phyloP scores from a whole-genome alignment of 2,888 invertebrate genomes.

The Epicampocera succincta region DNA sequence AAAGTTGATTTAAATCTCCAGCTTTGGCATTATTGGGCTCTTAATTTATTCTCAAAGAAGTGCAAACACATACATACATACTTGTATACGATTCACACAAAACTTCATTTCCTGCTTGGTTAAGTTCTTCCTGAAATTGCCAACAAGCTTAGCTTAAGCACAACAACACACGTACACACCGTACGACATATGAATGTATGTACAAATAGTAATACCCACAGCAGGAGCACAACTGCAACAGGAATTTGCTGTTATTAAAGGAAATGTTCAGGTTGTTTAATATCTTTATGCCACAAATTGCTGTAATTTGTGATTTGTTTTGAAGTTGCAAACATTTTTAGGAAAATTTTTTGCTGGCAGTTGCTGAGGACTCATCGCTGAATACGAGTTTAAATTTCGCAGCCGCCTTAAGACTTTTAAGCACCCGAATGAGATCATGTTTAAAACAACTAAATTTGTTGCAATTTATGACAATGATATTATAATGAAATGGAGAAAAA shows the following conservation, averaged over 20 bases:
- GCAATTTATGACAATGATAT: constrained; percentile 59
- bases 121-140: constrained; percentile 21
- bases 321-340: constrained; percentile 16
- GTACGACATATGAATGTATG: too few species aligned
- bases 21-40: too few species aligned
- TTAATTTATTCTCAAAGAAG: too few species aligned
- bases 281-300: constrained; percentile 53
- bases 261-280: constrained; percentile 55
- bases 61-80: not conserved
- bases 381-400: too few species aligned
- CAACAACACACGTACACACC: not conserved
- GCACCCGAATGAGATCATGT: constrained; percentile 16
- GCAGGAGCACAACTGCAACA: constrained; percentile 2
- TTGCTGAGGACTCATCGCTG: too few species aligned
- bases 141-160: constrained; percentile 10
- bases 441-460: constrained; percentile 34
- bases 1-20: too few species aligned
- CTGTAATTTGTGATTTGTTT: constrained; percentile 41
- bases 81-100: not conserved
- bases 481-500: constrained; percentile 58
- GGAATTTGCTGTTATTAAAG: constrained; percentile 12
- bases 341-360: too few species aligned
- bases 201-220: not conserved
- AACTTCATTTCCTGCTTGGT: constrained; percentile 60
- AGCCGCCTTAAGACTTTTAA: not conserved